Base-by-base conservation (phyloP, 2,888 invertebrate genomes). In the Gisinianus flammeolus region DNA sequence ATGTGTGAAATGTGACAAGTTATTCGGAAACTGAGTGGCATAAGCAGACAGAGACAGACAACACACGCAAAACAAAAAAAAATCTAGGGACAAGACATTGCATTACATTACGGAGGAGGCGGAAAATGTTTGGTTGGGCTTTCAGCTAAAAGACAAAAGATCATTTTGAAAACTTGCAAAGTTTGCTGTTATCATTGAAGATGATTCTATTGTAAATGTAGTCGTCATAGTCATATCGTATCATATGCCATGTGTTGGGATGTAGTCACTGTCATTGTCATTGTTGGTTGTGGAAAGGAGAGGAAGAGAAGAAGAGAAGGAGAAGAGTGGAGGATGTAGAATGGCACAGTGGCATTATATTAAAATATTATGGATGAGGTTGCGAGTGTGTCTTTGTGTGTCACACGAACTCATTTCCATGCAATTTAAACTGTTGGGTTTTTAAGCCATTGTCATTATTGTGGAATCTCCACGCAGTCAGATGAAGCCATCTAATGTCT, bases 331-430 rank as follows among this genome's bases (percentile, higher is more conserved):
- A n/a, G n/a, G n/a, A n/a, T n/a, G n/a, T n/a, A n/a, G n/a, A n/a
- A n/a, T n/a, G n/a, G n/a, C n/a, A n/a, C n/a, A n/a, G n/a, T 66
- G 66, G 30, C 28, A 66, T 66, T 26, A 26, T 30, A 66, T 66
- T 66, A 30, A 66, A 66, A 66, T 66, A 30, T 66, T 54, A 54
- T 54, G 54, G 16, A 54, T 54, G 54, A n/a, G n/a, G n/a, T n/a
- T n/a, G n/a, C n/a, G n/a, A n/a, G n/a, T n/a, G n/a, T n/a, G n/a
- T 44, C 44, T 44, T 16, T 44, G 44, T 44, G 44, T 44, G 44
- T 44, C 16, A 54, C 19, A 54, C 19, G 19, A 54, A 54, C 54
- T 54, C 54, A 54, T 54, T 54, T 54, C 54, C n/a, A 4, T 16
- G 54, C 54, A 16, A 54, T 54, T 54, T 54, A 19, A 19, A 54